Percentiles rank a stretch among this genome's conserved stretches.
Evolutionary conservation across 2,888 invertebrate species (phyloP).

Genomic region (Abscondita cerata): DNA sequence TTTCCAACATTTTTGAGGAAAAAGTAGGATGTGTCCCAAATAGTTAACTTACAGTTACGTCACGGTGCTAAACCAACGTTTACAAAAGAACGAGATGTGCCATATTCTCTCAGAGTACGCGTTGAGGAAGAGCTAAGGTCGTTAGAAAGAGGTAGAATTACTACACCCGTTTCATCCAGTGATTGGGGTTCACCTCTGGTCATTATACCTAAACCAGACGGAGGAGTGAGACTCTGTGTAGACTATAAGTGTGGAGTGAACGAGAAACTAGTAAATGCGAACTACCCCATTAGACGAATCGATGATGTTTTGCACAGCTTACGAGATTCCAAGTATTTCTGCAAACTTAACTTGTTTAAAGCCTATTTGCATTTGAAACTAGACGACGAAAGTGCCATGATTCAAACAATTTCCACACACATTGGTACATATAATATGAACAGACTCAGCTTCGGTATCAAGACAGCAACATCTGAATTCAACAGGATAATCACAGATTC

Average conservation of each 20-base stretch:
- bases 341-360: conserved; percentile 43
- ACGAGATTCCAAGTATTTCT: conserved; percentile 40
- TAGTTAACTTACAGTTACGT: conserved; percentile 34
- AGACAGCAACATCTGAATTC: conserved; percentile 41
- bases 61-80: conserved; percentile 39
- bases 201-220: conserved; percentile 34
- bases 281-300: conserved; percentile 35
- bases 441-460: conserved; percentile 40
- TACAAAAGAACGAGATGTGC: conserved; percentile 14
- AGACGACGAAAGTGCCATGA: conserved; percentile 32
- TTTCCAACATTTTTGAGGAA: background rate
- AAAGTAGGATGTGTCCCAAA: background rate
- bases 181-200: no score
- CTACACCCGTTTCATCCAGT: no score
- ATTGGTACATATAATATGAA: conserved; percentile 39
- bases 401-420: conserved; percentile 44
- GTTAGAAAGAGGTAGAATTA: background rate
- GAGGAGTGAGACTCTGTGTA: conserved; percentile 35
- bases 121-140: background rate
- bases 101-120: background rate
- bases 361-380: conserved; percentile 42
- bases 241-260: conserved; percentile 43
- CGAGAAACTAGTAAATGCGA: conserved; percentile 31
- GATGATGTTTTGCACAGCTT: conserved; percentile 41
- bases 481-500: conserved; percentile 38